phyloP scores from a whole-genome alignment of 1,140 invertebrate genomes.

The Rhyzopertha dominica region DNA sequence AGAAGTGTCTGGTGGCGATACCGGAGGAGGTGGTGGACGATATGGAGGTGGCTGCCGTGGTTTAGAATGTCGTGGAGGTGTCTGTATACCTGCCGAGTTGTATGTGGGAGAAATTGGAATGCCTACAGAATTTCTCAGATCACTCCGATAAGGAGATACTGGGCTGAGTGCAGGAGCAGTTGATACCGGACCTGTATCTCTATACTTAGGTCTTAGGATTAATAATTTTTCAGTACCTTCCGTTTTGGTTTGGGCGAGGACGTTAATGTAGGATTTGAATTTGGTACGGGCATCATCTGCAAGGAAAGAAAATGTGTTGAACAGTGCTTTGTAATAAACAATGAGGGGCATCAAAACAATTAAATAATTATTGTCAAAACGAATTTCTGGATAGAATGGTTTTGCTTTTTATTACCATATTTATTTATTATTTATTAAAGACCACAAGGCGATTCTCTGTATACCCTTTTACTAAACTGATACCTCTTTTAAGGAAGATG shows the following conservation, averaged over 20 bases:
- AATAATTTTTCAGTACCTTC: conserved; percentile 79
- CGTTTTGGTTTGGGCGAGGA: conserved; percentile 75
- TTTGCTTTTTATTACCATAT: too few relatives aligned
- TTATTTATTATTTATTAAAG: too few relatives aligned
- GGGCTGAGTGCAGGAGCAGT: conserved; percentile 8
- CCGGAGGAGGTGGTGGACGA: conserved; percentile 59
- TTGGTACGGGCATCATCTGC: conserved; percentile 74
- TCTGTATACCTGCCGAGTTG: conserved; percentile 14
- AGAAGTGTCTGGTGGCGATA: conserved; percentile 38
- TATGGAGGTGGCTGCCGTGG: conserved; percentile 59
- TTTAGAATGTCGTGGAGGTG: conserved; percentile 37
- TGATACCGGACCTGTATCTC: conserved; percentile 24
- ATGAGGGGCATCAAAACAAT: background rate
- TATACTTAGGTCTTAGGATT: conserved; percentile 72
- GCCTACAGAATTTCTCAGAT: conserved; percentile 47
- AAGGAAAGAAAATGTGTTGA: conserved; percentile 44
- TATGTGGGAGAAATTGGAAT: conserved; percentile 41
- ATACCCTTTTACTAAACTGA: too few relatives aligned
- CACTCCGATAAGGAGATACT: conserved; percentile 29
- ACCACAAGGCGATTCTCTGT: too few relatives aligned
- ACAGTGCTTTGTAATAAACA: too few relatives aligned
- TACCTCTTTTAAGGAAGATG: too few relatives aligned
- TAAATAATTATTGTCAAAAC: conserved; percentile 1
- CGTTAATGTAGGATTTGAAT: conserved; percentile 90
- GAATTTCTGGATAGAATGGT: background rate